A percentile compares a stretch with the other conserved stretches of the same genome.
phyloP scores from a whole-genome alignment of 2,888 invertebrate genomes.

The Desoria tigrina region DNA sequence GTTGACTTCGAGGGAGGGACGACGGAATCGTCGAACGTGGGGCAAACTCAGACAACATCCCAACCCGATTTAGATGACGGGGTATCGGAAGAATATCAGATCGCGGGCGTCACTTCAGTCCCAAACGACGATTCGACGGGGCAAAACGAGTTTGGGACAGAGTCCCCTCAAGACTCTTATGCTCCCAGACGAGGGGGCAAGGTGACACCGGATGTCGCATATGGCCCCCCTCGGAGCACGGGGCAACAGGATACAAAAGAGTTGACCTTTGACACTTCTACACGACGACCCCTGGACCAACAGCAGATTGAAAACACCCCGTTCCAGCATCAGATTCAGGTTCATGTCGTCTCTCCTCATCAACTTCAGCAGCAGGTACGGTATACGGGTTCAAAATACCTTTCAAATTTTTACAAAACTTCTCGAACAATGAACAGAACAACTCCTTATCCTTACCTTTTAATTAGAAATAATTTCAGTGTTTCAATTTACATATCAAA shows the following conservation, averaged over 20 bases:
- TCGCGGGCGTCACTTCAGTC: slow-evolving; percentile 27
- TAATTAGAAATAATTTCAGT: no score
- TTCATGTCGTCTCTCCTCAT: slow-evolving; percentile 17
- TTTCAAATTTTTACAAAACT: no score
- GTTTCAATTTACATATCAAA: no score
- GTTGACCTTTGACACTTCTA: not conserved
- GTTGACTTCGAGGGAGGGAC: slow-evolving; percentile 35
- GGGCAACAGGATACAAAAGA: no score
- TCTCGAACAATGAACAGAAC: no score
- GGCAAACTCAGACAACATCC: not conserved
- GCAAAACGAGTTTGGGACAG: no score
- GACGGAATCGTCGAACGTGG: slow-evolving; percentile 34
- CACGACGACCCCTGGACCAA: slow-evolving; percentile 36
- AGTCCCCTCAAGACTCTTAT: no score
- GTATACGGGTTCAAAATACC: not conserved
- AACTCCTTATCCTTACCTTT: no score
- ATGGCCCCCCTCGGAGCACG: not conserved
- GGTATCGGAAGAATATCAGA: slow-evolving; percentile 40
- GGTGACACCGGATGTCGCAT: no score
- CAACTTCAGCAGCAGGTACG: slow-evolving; percentile 16
- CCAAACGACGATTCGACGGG: not conserved
- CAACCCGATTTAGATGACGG: no score
- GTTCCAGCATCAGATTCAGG: slow-evolving; percentile 19
- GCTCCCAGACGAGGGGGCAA: no score
- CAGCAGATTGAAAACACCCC: slow-evolving; percentile 46